Evolutionary conservation across 30 jellyfish, hydroid and myxozoan genomes (phyloP).

Genomic region (Chrysaora quinquecirrha): DNA sequence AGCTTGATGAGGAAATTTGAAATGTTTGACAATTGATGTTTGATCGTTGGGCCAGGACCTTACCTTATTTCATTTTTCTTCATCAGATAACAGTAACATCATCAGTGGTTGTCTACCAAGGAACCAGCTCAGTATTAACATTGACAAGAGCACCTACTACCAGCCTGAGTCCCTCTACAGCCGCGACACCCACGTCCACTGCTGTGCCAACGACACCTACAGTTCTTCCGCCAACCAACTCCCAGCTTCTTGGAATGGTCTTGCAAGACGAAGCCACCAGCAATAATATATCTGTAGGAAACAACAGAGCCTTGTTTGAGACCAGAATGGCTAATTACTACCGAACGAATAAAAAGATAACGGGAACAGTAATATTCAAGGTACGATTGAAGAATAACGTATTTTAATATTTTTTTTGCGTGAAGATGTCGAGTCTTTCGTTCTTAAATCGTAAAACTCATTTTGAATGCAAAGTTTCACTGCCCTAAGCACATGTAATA

Average conservation of each 20-base stretch:
- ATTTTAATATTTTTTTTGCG: too few relatives aligned
- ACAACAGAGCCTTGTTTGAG: constrained; percentile 43
- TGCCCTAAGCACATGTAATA: too few relatives aligned
- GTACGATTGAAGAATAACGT: constrained; percentile 15
- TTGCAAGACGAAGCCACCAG: constrained; percentile 49
- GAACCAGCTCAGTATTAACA: constrained; percentile 8
- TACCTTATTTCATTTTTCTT: too few relatives aligned
- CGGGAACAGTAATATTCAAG: constrained; percentile 41
- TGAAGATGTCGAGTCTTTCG: too few relatives aligned
- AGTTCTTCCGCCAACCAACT: constrained; percentile 5
- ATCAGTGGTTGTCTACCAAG: not conserved
- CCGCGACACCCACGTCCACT: constrained; percentile 17
- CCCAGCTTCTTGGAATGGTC: constrained; percentile 64
- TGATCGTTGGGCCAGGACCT: too few relatives aligned
- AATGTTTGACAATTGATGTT: too few relatives aligned
- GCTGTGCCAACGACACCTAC: constrained; percentile 27
- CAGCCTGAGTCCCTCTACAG: not conserved
- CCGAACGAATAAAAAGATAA: not conserved
- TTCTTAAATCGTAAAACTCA: too few relatives aligned
- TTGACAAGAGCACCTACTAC: constrained; percentile 25
- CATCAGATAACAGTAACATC: not conserved
- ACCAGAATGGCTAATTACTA: constrained; percentile 61
- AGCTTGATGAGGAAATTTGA: too few relatives aligned
- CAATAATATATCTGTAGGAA: constrained; percentile 48
- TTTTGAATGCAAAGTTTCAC: too few relatives aligned